These are phyloP conservation scores for Anastrepha ludens DNA, from an alignment of 1,140 invertebrate species.

Conservation along the genomic window DNA sequence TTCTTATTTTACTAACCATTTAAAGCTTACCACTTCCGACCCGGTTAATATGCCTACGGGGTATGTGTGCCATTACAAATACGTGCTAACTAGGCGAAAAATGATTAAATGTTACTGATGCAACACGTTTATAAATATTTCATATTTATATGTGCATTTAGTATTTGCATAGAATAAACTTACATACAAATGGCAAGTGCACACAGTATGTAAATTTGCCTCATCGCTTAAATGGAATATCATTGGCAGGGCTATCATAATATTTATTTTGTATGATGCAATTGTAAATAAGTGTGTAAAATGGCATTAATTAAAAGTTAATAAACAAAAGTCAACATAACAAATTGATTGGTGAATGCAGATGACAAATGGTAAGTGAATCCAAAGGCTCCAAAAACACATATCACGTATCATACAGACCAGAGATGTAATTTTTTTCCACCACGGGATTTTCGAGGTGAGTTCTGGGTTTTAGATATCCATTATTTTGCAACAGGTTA, in stretches of 20 bases:
- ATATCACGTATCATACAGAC: too few relatives aligned
- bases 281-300: constrained; percentile 4
- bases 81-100: constrained; percentile 1
- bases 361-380: constrained; percentile 19
- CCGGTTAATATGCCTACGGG: not conserved
- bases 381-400: not conserved
- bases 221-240: constrained; percentile 37
- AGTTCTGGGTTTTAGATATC: too few relatives aligned
- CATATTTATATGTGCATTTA: not conserved
- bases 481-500: too few relatives aligned
- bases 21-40: too few relatives aligned
- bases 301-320: constrained; percentile 46
- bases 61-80: not conserved
- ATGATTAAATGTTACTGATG: not conserved
- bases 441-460: too few relatives aligned
- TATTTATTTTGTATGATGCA: constrained; percentile 42
- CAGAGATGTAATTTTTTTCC: too few relatives aligned
- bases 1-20: too few relatives aligned
- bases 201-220: not conserved
- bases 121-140: constrained; percentile 35
- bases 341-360: constrained; percentile 32
- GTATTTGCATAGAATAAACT: not conserved
- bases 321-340: constrained; percentile 41
- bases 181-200: not conserved
- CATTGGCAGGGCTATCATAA: constrained; percentile 26